phyloP scores from a whole-genome alignment of 2,797 vertebrate genomes.

The Sebastes variabilis region DNA sequence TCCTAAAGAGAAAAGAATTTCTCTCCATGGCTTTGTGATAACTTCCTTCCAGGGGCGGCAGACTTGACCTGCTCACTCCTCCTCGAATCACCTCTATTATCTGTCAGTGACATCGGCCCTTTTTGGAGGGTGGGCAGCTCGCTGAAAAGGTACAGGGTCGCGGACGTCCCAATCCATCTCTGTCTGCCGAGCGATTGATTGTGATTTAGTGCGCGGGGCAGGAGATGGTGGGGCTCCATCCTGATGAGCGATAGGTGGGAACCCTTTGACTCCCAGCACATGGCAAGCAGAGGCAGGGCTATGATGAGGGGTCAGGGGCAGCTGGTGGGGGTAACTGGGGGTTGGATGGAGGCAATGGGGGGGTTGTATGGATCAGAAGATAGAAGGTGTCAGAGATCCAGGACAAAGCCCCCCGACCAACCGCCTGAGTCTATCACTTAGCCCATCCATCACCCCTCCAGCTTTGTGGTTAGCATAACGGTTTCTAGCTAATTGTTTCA shows the following conservation, averaged over 20 bases:
- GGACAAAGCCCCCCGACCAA: constrained; percentile 75
- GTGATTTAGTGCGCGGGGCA: constrained; percentile 69
- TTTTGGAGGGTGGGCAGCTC: constrained; percentile 64
- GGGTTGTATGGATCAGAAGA: constrained; percentile 64
- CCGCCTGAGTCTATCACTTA: constrained; percentile 72
- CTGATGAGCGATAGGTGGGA: constrained; percentile 81
- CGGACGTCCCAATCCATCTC: constrained; percentile 82
- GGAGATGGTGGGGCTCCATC: constrained; percentile 72
- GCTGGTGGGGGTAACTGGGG: constrained; percentile 78
- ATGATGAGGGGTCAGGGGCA: constrained; percentile 81
- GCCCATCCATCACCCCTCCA: constrained; percentile 79
- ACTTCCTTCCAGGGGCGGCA: constrained; percentile 76
- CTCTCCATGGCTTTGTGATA: constrained; percentile 67
- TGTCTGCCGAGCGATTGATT: constrained; percentile 79
- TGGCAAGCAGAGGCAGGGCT: constrained; percentile 71
- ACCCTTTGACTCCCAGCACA: constrained; percentile 80
- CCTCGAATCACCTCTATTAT: constrained; percentile 71
- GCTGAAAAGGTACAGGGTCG: constrained; percentile 73
- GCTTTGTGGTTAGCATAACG: constrained; percentile 84
- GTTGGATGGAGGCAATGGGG: constrained; percentile 44
- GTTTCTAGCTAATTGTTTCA: constrained; percentile 88
- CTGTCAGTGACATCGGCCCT: constrained; percentile 77
- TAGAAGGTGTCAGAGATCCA: constrained; percentile 70
- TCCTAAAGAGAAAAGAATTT: constrained; percentile 66
- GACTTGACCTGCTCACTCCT: constrained; percentile 78